These are phyloP conservation scores for Notocelia uddmanniana DNA, from an alignment of 2,888 invertebrate species.

Conservation along the genomic window DNA sequence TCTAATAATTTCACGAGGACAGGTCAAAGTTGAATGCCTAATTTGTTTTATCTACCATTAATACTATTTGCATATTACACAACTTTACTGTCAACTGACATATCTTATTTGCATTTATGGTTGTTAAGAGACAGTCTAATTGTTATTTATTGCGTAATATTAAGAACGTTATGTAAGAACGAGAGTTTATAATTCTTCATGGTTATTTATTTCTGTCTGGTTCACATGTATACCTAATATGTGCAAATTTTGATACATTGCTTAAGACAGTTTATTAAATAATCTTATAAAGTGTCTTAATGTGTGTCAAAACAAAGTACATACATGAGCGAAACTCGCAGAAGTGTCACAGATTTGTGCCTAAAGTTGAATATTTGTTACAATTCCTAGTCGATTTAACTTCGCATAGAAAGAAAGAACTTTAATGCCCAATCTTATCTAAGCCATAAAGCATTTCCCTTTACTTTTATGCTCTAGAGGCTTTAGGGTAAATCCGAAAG, in stretches of 20 bases:
- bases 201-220: not conserved
- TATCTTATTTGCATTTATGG: constrained; percentile 19
- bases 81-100: not conserved
- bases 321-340: not conserved
- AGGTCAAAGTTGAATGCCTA: constrained; percentile 5
- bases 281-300: too few species aligned
- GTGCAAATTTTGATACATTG: too few species aligned
- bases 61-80: constrained; percentile 20
- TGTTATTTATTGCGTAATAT: constrained; percentile 11
- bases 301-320: too few species aligned
- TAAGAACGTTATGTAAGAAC: constrained; percentile 1
- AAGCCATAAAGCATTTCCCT: constrained; percentile 11
- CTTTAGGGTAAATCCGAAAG: not conserved
- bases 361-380: not conserved
- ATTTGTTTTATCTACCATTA: not conserved
- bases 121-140: constrained; percentile 29
- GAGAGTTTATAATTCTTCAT: not conserved
- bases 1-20: not conserved
- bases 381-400: constrained; percentile 1
- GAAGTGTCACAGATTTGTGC: not conserved
- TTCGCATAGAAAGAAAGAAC: not conserved
- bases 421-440: constrained; percentile 2
- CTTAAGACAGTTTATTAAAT: too few species aligned
- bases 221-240: not conserved
- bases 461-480: constrained; percentile 1